phyloP scores from a whole-genome alignment of 1,140 invertebrate species.

The Calephelis virginiensis region DNA sequence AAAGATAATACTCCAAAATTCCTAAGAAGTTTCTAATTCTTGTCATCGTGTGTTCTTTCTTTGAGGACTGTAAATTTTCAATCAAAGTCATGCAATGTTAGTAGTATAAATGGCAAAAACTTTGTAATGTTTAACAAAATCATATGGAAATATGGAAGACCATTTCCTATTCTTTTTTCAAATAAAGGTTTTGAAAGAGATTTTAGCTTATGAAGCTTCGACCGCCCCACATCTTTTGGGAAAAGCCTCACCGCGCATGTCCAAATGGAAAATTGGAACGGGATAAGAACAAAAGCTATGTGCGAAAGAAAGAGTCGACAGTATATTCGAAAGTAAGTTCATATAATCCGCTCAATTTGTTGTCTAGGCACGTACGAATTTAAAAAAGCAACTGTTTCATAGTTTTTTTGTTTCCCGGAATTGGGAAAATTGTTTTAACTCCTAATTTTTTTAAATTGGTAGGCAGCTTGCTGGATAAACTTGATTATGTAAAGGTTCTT shows the following conservation, averaged over 20 bases:
- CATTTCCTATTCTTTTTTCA: not conserved
- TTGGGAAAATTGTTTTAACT: constrained; percentile 1
- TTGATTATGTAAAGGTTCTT: not conserved
- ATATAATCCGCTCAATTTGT: constrained; percentile 66
- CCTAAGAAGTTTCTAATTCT: too few species aligned
- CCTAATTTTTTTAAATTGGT: not conserved
- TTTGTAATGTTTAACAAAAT: too few species aligned
- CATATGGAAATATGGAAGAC: too few species aligned
- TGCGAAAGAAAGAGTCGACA: constrained; percentile 40
- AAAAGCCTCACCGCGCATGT: constrained; percentile 58
- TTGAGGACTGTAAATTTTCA: too few species aligned
- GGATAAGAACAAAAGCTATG: constrained; percentile 32
- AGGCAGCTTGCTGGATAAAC: not conserved
- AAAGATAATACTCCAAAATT: too few species aligned
- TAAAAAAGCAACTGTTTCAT: constrained; percentile 36
- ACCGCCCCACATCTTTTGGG: constrained; percentile 56
- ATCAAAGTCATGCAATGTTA: too few species aligned
- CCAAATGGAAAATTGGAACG: constrained; percentile 53
- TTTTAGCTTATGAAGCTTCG: constrained; percentile 58
- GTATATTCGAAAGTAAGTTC: constrained; percentile 47
- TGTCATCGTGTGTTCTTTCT: too few species aligned
- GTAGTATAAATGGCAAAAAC: too few species aligned
- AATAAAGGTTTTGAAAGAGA: not conserved
- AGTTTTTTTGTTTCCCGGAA: constrained; percentile 14
- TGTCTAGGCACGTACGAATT: constrained; percentile 63